Evolutionary conservation across 2,113 vertebrate species (phyloP).

Genomic region (Laticauda laticaudata): DNA sequence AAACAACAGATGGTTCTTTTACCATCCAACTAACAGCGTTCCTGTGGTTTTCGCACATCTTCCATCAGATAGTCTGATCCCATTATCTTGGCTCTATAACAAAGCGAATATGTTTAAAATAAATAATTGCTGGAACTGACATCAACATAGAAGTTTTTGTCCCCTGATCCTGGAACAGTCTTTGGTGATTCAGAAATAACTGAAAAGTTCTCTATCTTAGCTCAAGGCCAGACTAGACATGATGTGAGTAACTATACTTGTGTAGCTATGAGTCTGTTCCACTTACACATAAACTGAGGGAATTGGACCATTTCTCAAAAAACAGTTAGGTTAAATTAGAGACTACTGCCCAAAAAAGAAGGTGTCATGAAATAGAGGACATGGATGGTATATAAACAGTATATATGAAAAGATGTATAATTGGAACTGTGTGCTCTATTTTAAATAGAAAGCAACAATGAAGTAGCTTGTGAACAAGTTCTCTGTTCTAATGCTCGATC

Average conservation of each 20-base stretch:
- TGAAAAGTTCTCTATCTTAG: not conserved
- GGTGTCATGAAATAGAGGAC: not conserved
- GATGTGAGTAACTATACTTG: not conserved
- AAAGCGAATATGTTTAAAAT: not conserved
- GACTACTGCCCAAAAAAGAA: not conserved
- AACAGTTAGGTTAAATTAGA: not conserved
- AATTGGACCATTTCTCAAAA: not conserved
- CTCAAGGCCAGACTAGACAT: not conserved
- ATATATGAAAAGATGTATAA: not conserved
- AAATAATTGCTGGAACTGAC: not conserved
- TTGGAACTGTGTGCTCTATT: not conserved
- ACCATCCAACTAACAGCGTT: not conserved
- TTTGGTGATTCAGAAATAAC: not conserved
- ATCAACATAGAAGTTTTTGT: not conserved
- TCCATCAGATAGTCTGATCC: conserved; percentile 7
- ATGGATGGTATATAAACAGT: not conserved
- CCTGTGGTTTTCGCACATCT: conserved; percentile 15
- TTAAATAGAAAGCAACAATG: not conserved
- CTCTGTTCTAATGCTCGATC: not conserved
- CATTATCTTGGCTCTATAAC: not conserved
- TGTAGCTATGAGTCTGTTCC: not conserved
- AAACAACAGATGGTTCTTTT: conserved; percentile 8
- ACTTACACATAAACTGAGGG: not conserved
- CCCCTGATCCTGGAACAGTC: not conserved
- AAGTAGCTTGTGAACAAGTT: not conserved